These are phyloP conservation scores for Drosophila greeni DNA, from an alignment of 2,888 invertebrate genomes.

Conservation along the genomic window DNA sequence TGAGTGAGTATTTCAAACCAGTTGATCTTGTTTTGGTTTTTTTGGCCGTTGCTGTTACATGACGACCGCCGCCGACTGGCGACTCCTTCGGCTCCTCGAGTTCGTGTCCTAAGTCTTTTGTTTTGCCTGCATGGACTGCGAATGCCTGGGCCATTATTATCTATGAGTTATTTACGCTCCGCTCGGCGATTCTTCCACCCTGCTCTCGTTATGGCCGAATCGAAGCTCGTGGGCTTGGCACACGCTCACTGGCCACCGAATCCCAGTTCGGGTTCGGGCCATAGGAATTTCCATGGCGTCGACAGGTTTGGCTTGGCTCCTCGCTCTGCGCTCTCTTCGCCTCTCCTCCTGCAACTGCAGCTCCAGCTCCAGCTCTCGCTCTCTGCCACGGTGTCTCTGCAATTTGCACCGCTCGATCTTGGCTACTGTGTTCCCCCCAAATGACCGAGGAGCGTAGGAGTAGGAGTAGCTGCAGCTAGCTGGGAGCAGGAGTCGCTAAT, in stretches of 20 bases:
- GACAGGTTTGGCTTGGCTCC: conserved; percentile 68
- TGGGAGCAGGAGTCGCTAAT: conserved; percentile 34
- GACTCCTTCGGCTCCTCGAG: conserved; percentile 60
- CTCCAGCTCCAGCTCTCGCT: not conserved
- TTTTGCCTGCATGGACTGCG: conserved; percentile 57
- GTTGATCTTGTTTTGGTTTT: conserved; percentile 69
- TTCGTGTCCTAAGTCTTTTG: conserved; percentile 75
- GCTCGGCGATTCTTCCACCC: conserved; percentile 43
- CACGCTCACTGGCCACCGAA: conserved; percentile 56
- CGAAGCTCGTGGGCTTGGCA: conserved; percentile 64
- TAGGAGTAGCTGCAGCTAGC: not conserved
- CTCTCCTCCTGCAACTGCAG: not conserved
- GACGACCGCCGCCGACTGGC: conserved; percentile 61
- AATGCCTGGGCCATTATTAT: conserved; percentile 70
- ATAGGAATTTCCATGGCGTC: conserved; percentile 65
- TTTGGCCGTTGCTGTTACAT: conserved; percentile 65
- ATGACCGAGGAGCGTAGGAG: conserved; percentile 53
- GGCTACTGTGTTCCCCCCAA: conserved; percentile 62
- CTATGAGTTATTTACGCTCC: conserved; percentile 71
- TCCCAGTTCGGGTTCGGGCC: conserved; percentile 33
- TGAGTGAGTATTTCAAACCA: conserved; percentile 72
- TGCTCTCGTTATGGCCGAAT: conserved; percentile 67
- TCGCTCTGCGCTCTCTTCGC: not conserved
- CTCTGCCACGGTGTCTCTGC: conserved; percentile 27
- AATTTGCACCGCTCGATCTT: conserved; percentile 63